Base-by-base conservation (phyloP, 2,797 vertebrate species). In the Amniataba percoides region DNA sequence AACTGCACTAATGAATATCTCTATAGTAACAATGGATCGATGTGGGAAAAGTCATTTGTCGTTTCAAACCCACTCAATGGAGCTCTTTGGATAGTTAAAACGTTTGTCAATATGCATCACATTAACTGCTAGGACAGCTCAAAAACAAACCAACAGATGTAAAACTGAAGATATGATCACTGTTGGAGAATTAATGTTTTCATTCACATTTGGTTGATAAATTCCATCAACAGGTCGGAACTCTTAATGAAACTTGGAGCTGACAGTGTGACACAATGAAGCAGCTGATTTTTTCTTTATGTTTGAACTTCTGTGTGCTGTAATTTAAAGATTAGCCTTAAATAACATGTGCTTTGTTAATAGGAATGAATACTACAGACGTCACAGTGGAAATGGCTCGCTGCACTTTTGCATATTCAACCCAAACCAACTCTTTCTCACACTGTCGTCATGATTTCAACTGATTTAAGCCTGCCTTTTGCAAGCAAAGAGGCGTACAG, bases 331-430 rank as follows among this genome's bases (percentile, higher is more conserved):
- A 48, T 55, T 9, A 23, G 39, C 74, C 19, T 61, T 31, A 25
- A 31, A 23, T 11, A 21, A 69, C 4, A 60, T 83, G 78, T 81
- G 71, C 81, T 71, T 75, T 36, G 34, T 73, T 36, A 18, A 56
- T 1, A 74, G 72, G 80, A 85, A 78, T 70, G 63, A 43, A 82
- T 46, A 39, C 60, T 46, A 52, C 1, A 57, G 27, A 64, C 55
- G 36, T 63, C 57, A 77, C 57, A 63, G 65, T 67, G 46, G 40
- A 31, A 74, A 45, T 23, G 23, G 12, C 62, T 60, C 60, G 21
- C 57, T 53, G 68, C 48, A 61, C 40, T 31, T 25, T 76, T 77
- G 76, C 65, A 72, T 71, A 56, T 64, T 71, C 36, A 43, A 46
- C 48, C 27, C 4, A 18, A 52, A 63, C 51, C 14, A 58, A 68